These are phyloP conservation scores for Terebella lapidaria DNA, from an alignment of 2,888 invertebrate species.

Conservation along the genomic window DNA sequence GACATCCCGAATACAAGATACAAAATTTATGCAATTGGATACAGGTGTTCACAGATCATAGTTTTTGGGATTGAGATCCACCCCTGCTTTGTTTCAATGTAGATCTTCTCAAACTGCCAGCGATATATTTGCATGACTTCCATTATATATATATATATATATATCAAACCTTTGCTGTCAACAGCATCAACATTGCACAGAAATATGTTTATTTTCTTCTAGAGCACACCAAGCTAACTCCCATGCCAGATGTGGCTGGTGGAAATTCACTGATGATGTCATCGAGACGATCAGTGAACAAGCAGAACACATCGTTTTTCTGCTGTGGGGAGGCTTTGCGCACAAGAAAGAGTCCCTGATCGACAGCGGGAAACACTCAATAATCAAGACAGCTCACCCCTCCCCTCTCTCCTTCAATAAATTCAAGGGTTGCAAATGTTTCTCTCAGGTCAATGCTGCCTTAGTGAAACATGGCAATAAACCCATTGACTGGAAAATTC, in stretches of 20 bases:
- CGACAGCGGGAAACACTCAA: conserved; percentile 31
- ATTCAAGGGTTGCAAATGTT: conserved; percentile 41
- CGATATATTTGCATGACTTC: no score
- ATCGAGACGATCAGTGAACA: conserved; percentile 33
- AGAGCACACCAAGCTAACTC: conserved; percentile 44
- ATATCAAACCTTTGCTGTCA: no score
- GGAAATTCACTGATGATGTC: conserved; percentile 42
- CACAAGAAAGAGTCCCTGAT: conserved; percentile 43
- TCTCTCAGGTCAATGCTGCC: conserved; percentile 34
- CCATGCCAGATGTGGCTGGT: conserved; percentile 44
- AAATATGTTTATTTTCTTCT: conserved; percentile 8
- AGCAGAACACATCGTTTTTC: conserved; percentile 36
- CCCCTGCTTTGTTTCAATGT: no score
- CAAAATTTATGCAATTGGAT: no score
- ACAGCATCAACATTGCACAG: no score
- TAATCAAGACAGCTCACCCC: conserved; percentile 46
- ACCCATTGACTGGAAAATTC: conserved; percentile 43
- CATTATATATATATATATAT: no score
- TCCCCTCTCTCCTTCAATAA: conserved; percentile 41
- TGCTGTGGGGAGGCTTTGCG: conserved; percentile 47
- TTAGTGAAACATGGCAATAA: conserved; percentile 28
- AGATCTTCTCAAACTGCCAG: no score
- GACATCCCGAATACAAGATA: no score
- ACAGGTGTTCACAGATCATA: no score
- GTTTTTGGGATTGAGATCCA: no score